phyloP scores from a whole-genome alignment of 2,113 vertebrate genomes.

The Oreochromis niloticus region DNA sequence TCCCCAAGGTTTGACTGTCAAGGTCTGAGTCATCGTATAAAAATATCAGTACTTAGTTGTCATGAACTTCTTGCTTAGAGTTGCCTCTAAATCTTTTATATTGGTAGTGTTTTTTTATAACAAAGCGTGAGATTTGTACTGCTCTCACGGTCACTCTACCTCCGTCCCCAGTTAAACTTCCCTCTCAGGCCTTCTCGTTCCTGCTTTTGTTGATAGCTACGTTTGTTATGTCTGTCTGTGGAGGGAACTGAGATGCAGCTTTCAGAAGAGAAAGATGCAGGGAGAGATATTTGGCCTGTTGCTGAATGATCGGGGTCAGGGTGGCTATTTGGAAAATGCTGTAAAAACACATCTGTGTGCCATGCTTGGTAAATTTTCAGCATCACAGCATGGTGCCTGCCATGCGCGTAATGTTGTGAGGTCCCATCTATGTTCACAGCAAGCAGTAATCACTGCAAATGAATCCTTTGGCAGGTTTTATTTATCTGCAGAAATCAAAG shows the following conservation, averaged over 20 bases:
- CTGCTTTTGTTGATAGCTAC: background rate
- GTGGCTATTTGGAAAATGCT: background rate
- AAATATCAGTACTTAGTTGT: background rate
- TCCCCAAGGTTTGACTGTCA: background rate
- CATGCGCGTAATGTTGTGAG: background rate
- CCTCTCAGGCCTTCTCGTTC: background rate
- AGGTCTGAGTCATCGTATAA: background rate
- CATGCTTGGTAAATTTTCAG: background rate
- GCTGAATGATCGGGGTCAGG: background rate
- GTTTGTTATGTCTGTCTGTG: slow-evolving; percentile 22
- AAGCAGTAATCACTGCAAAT: background rate
- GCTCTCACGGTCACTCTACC: background rate
- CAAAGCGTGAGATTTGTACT: background rate
- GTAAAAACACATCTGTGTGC: background rate
- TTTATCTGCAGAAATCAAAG: background rate
- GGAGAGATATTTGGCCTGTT: background rate
- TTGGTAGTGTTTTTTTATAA: background rate
- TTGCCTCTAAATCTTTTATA: background rate
- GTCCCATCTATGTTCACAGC: background rate
- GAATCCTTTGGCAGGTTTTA: background rate
- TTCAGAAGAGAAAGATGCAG: background rate
- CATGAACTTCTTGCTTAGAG: background rate
- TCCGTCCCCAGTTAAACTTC: background rate
- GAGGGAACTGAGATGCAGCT: background rate
- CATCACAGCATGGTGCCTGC: background rate